Base-by-base conservation (phyloP, 2,797 vertebrate genomes). In the Pangasius sanitwongsei region DNA sequence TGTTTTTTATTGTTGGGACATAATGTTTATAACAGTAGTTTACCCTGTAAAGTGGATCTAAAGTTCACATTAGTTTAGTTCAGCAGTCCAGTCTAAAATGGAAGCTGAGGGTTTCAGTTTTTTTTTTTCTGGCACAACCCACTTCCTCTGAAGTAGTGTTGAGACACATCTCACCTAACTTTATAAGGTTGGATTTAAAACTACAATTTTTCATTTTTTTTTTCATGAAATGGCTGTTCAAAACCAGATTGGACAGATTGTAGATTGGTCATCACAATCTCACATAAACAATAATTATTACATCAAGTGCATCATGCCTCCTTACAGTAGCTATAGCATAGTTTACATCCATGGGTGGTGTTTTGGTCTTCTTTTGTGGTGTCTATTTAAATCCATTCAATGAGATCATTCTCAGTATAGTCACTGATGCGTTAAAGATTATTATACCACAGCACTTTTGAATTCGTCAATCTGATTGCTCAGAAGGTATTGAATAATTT, bases 111-210 rank as follows among this genome's bases (percentile, higher is more conserved):
- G 1, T 59, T 81, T 81, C 31, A 34, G 31, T 80, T 80, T 53
- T 55, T 53, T 55, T 4, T 72, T 72, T 37, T 72, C 81, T 65
- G 81, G 59, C 48, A 65, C 13, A 48, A 48, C 41, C 8, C 57
- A 83, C 61, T 83, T 83, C 82, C 82, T 83, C 37, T 83, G 34
- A 6, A 41, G 34, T 57, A 20, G 53, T 59, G 18, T 23, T 59
- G 31, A 59, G 7, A 34, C 15, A 80, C 8, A 80, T 5, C 16
- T 57, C 28, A 55, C 7, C 8, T 20, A 48, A 48, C 23, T 28
- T 78, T 50, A 53, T 13, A 34, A 37, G 31, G 7, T 37, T 80
- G 28, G 8, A 18, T 59, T 3, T 13, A 23, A 31, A n/a, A 3
- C 44, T 78, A 4, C 25, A 65, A 65, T n/a, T n/a, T n/a, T 59